Evolutionary conservation across 2,113 vertebrate species (phyloP), one percentile per base, ranked within the genome.

Genomic region (Piaya cayana): DNA sequence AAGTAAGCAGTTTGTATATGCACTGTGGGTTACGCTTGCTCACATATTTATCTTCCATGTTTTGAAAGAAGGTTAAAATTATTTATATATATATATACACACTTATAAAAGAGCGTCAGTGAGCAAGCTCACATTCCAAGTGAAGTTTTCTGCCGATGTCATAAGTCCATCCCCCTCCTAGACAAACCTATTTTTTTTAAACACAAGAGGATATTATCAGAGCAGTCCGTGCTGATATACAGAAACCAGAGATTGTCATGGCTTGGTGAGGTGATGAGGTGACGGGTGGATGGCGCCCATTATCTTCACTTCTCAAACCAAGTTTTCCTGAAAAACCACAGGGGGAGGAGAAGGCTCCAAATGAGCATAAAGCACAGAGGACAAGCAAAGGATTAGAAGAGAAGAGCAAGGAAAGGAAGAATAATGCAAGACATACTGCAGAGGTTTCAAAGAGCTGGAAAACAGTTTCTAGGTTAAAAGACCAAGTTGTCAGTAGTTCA

Each of bases 251-350:
- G 91, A 85, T 82, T 20, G 59, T 30, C 96, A 82, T 85, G 96
- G 94, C 95, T 96, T 5, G 7, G 89, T 92, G 91, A 98, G 98
- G 98, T 98, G 98, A 96, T 78, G 95, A 98, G 96, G 95, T 98
- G 98, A 98, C 95, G 97, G 97, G 93, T 94, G 95, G 95, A 98
- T 96, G 96, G 95, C 90, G 85, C 90, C 97, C 97, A 95, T 96
- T 97, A 92, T 93, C 97, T 93, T 34, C 94, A 95, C 94, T 96
- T 97, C 97, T 97, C 97, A 97, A 93, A 96, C 96, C 92, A 96
- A 96, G 94, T 95, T 97, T 97, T 97, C 97, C 97, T 92, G 94
- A 95, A 96, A 95, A 96, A 97, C 90, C 85, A 96, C 70, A 78
- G 74, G 67, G 77, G 91, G 88, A 97, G 89, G 95, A 97, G 90